Evolutionary conservation across 92 coral and sea anemone species (phyloP).

Genomic region (Phenganax subtilis): DNA sequence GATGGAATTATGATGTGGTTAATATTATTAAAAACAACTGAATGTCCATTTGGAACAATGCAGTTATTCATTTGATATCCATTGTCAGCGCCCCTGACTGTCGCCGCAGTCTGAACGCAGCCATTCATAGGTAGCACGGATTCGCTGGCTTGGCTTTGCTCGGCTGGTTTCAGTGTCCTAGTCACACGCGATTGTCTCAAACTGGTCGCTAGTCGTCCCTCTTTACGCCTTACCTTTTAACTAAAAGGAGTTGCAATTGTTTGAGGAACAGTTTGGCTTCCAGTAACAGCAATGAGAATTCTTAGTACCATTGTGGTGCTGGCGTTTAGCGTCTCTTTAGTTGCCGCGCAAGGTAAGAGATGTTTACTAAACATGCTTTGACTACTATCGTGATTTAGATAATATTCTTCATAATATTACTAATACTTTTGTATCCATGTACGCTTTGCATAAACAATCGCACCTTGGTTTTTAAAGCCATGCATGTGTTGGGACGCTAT

Average conservation of each 20-base stretch:
- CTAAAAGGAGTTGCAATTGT: slow-evolving; percentile 14
- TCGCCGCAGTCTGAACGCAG: slow-evolving; percentile 35
- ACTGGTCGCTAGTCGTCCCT: slow-evolving; percentile 48
- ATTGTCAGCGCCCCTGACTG: slow-evolving; percentile 39
- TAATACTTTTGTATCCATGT: background rate
- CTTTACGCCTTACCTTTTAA: slow-evolving; percentile 33
- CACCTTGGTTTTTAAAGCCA: background rate
- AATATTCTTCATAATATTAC: background rate
- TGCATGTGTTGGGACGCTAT: background rate
- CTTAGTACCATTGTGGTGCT: slow-evolving; percentile 6
- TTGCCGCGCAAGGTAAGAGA: slow-evolving; percentile 16
- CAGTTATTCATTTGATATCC: slow-evolving; percentile 41
- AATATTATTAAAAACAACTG: slow-evolving; percentile 38
- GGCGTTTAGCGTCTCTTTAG: slow-evolving; percentile 19
- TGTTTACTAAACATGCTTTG: slow-evolving; percentile 12
- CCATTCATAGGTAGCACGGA: slow-evolving; percentile 36
- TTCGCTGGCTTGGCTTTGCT: slow-evolving; percentile 31
- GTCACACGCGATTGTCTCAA: slow-evolving; percentile 34
- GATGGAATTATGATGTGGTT: slow-evolving; percentile 10
- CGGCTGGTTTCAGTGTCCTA: slow-evolving; percentile 20
- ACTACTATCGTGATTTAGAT: background rate
- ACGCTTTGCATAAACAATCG: background rate
- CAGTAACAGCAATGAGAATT: slow-evolving; percentile 32
- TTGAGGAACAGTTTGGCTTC: slow-evolving; percentile 46
- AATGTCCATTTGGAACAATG: slow-evolving; percentile 30